These are phyloP conservation scores for Molorchus minor DNA, from an alignment of 2,888 invertebrate genomes.

Conservation along the genomic window DNA sequence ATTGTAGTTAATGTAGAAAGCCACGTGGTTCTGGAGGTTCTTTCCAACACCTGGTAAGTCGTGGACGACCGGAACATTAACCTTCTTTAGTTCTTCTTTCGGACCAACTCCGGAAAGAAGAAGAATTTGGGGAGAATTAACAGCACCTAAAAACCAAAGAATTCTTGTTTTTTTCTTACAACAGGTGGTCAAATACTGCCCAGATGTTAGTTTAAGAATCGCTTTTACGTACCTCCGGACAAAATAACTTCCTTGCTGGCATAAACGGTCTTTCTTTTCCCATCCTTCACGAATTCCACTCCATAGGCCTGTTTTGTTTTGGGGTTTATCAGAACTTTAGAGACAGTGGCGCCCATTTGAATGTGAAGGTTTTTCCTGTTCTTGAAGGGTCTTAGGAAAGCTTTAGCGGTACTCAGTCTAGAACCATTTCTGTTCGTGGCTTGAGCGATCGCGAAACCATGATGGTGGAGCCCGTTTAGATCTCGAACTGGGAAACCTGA, in stretches of 20 bases:
- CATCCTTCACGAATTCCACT: constrained; percentile 73
- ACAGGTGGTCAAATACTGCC: neutral
- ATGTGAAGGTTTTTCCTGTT: constrained; percentile 82
- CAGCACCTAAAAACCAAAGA: constrained; percentile 70
- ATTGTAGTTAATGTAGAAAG: constrained; percentile 79
- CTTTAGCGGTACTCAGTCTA: constrained; percentile 81
- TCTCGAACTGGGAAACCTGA: constrained; percentile 79
- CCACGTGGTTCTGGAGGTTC: constrained; percentile 88
- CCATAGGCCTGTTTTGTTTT: constrained; percentile 79
- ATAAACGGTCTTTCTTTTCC: constrained; percentile 68
- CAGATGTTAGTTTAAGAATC: no score
- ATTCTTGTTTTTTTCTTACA: neutral
- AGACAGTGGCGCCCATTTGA: constrained; percentile 83
- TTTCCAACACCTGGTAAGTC: constrained; percentile 83
- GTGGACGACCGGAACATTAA: constrained; percentile 74
- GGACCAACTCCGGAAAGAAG: constrained; percentile 91
- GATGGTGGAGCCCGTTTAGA: constrained; percentile 80
- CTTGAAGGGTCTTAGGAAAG: constrained; percentile 83
- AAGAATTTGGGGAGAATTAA: constrained; percentile 93
- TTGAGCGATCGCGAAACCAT: constrained; percentile 89
- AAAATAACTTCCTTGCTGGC: constrained; percentile 77
- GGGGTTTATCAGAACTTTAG: constrained; percentile 78
- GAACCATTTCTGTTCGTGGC: constrained; percentile 88
- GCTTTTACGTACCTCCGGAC: constrained; percentile 60
- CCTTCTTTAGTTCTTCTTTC: constrained; percentile 70